Percentiles rank a stretch among this genome's conserved stretches.
These are phyloP conservation scores for Hypomecis punctinalis DNA, from an alignment of 2,888 invertebrate species.

Conservation along the genomic window DNA sequence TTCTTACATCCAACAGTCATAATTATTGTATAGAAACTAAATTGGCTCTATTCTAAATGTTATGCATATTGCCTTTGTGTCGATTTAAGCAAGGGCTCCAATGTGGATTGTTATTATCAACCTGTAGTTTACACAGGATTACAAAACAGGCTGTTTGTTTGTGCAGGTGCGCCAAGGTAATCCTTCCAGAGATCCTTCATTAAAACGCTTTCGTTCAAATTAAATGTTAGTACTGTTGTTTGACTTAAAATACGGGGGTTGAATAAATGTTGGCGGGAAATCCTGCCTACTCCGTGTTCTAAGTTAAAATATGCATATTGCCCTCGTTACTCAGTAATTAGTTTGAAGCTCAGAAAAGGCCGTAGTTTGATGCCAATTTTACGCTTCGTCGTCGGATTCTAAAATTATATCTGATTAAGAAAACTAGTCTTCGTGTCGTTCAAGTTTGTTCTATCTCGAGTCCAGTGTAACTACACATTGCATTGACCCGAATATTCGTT, in stretches of 20 bases:
- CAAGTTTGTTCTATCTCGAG: too few species aligned
- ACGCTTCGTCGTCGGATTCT: background rate
- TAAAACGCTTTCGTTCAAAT: constrained; percentile 26
- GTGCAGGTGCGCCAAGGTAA: background rate
- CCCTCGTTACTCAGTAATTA: constrained; percentile 1
- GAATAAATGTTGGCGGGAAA: constrained; percentile 12
- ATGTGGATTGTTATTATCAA: background rate
- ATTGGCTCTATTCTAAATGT: too few species aligned
- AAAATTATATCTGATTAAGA: background rate
- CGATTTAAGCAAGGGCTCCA: background rate
- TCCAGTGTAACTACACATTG: too few species aligned
- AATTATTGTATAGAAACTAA: too few species aligned
- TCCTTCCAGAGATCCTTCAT: constrained; percentile 24
- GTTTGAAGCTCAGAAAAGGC: constrained; percentile 2
- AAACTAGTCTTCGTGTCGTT: too few species aligned
- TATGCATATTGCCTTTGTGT: too few species aligned
- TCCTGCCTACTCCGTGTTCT: constrained; percentile 11
- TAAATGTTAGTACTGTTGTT: constrained; percentile 29
- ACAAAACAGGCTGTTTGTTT: constrained; percentile 2
- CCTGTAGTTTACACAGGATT: background rate
- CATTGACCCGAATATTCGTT: too few species aligned
- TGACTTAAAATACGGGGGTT: constrained; percentile 12
- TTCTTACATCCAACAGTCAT: too few species aligned
- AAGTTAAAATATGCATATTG: constrained; percentile 12
- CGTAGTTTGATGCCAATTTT: constrained; percentile 8